These are phyloP conservation scores for Thumatha senex DNA, from an alignment of 2,888 invertebrate genomes.

Conservation along the genomic window DNA sequence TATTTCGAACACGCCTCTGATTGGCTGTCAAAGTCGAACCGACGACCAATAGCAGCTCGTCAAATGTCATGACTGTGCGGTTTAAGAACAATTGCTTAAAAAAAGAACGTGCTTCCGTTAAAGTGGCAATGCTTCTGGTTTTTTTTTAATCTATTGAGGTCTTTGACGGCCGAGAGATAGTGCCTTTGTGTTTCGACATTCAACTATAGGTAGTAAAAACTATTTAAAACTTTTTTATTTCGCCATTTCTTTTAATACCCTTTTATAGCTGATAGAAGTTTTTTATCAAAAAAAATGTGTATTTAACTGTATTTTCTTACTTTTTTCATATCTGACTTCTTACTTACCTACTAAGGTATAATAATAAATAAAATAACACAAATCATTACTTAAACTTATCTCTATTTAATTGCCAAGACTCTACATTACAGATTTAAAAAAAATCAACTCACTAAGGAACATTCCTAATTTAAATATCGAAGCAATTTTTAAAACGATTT, in stretches of 20 bases:
- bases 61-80: conserved; percentile 77
- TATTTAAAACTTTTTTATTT: neutral
- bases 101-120: conserved; percentile 76
- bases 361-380: too few relatives aligned
- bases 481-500: neutral
- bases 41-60: conserved; percentile 78
- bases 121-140: conserved; percentile 72
- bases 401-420: too few relatives aligned
- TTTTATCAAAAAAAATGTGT: too few relatives aligned
- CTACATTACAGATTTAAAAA: too few relatives aligned
- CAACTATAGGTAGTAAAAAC: conserved; percentile 4
- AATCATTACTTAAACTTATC: too few relatives aligned
- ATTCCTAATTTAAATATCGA: neutral
- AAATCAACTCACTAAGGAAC: too few relatives aligned
- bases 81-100: conserved; percentile 68
- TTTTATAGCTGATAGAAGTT: neutral
- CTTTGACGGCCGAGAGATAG: conserved; percentile 45
- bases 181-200: conserved; percentile 29
- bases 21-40: conserved; percentile 78
- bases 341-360: too few relatives aligned
- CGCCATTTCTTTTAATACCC: conserved; percentile 3
- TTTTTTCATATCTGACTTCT: too few relatives aligned
- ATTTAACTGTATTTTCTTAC: too few relatives aligned
- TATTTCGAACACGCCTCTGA: conserved; percentile 70
- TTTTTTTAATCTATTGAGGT: conserved; percentile 50